phyloP scores from a whole-genome alignment of 2,888 invertebrate genomes.

The Micoletzkya japonica region DNA sequence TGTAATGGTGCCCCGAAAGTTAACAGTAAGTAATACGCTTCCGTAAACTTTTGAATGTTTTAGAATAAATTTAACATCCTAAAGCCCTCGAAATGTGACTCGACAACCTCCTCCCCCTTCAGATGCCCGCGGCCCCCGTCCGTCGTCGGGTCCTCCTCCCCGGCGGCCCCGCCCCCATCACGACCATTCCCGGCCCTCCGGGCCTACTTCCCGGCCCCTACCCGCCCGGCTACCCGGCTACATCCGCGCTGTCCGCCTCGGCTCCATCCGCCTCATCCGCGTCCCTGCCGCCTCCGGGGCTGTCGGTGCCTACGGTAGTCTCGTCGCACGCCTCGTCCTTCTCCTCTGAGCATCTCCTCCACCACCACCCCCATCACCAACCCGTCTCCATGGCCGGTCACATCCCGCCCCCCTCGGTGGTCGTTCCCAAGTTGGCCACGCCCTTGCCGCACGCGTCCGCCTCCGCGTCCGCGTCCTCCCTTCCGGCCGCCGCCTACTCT shows the following conservation, averaged over 20 bases:
- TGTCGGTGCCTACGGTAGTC: background rate
- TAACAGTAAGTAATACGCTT: too few relatives aligned
- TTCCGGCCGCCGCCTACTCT: too few relatives aligned
- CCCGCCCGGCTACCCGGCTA: slow-evolving; percentile 23
- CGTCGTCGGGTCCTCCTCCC: slow-evolving; percentile 53
- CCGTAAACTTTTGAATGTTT: too few relatives aligned
- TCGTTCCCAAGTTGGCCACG: slow-evolving; percentile 19
- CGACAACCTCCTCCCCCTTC: slow-evolving; percentile 1
- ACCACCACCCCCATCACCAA: too few relatives aligned
- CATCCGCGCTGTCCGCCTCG: background rate
- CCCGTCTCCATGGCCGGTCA: background rate
- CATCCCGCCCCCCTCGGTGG: slow-evolving; percentile 27
- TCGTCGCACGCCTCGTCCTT: background rate
- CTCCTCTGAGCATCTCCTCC: background rate
- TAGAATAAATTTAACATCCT: too few relatives aligned
- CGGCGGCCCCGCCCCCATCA: slow-evolving; percentile 30
- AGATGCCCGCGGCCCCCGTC: slow-evolving; percentile 29
- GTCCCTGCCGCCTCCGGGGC: background rate
- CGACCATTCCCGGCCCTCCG: background rate
- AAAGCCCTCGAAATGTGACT: too few relatives aligned
- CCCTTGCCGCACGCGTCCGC: background rate
- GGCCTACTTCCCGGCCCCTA: slow-evolving; percentile 17
- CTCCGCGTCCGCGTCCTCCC: background rate
- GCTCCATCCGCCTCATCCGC: background rate
- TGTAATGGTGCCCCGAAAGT: too few relatives aligned